Percentiles rank a stretch among this genome's conserved stretches.
Conservation (phyloP, 2,797 vertebrate species). For the Rhinoraja longicauda region DNA sequence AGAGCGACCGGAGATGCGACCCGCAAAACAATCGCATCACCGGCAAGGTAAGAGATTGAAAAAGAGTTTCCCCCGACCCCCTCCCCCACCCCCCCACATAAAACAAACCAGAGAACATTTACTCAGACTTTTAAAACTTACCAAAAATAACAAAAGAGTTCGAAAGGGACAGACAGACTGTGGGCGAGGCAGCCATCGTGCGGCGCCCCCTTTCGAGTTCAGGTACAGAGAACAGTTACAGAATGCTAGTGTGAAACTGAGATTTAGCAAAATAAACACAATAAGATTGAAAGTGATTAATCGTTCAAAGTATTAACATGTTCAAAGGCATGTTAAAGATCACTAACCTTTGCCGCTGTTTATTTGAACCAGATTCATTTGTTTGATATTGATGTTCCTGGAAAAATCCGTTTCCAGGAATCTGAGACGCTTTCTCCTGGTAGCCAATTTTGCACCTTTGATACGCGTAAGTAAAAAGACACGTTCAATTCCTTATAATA, state of each 20-base stretch:
- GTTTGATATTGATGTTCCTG: conserved; percentile 89
- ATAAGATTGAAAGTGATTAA: not conserved
- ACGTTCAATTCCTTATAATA: not conserved
- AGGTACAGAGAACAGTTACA: not conserved
- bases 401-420: conserved; percentile 91
- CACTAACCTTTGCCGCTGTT: not conserved
- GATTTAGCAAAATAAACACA: not conserved
- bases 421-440: conserved; percentile 85
- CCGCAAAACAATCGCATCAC: too few species aligned
- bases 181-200: too few species aligned
- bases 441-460: conserved; percentile 74
- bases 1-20: too few species aligned
- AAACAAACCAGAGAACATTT: too few species aligned
- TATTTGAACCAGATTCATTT: conserved; percentile 77
- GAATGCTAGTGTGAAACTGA: not conserved
- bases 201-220: too few species aligned
- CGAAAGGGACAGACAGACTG: too few species aligned
- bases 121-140: too few species aligned
- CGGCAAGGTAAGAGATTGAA: too few species aligned
- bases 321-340: not conserved
- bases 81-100: too few species aligned
- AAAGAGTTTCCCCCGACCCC: too few species aligned
- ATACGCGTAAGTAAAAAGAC: conserved; percentile 73
- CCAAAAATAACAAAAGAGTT: too few species aligned
- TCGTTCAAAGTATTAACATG: not conserved